Evolutionary conservation across 2,113 vertebrate species (phyloP).

Genomic region (Cariama cristata): DNA sequence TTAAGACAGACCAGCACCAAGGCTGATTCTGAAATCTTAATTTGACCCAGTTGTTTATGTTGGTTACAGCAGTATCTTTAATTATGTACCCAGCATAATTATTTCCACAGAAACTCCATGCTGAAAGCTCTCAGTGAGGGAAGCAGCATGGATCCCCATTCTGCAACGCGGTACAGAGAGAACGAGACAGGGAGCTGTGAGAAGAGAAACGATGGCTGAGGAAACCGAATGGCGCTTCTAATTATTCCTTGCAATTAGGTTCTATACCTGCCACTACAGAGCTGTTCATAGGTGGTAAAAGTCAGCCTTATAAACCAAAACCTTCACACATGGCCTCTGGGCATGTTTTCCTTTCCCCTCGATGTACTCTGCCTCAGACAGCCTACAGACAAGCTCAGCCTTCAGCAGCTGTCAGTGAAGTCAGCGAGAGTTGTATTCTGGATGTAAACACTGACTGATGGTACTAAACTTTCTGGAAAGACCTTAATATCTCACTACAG

Average conservation of each 20-base stretch:
- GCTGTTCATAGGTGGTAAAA: background rate
- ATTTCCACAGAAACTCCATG: background rate
- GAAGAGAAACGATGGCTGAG: background rate
- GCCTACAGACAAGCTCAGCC: background rate
- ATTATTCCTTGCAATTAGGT: background rate
- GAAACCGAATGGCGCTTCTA: background rate
- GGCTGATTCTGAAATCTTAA: background rate
- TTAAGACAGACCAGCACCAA: background rate
- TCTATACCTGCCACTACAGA: background rate
- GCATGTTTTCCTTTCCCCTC: background rate
- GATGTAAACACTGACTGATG: background rate
- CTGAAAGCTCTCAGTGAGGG: background rate
- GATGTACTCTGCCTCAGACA: background rate
- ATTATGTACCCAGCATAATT: background rate
- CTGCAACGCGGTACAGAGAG: background rate
- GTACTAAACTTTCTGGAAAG: background rate
- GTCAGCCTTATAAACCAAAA: background rate
- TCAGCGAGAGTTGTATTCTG: background rate
- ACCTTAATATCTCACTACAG: background rate
- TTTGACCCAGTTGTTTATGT: background rate
- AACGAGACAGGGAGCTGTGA: background rate
- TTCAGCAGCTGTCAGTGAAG: background rate
- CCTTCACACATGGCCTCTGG: background rate
- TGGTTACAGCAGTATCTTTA: background rate
- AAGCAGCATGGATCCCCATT: background rate